Evolutionary conservation across 1,140 invertebrate genomes (phyloP), one percentile per base, ranked within the genome.

Genomic region (Drosophila kepulauana): DNA sequence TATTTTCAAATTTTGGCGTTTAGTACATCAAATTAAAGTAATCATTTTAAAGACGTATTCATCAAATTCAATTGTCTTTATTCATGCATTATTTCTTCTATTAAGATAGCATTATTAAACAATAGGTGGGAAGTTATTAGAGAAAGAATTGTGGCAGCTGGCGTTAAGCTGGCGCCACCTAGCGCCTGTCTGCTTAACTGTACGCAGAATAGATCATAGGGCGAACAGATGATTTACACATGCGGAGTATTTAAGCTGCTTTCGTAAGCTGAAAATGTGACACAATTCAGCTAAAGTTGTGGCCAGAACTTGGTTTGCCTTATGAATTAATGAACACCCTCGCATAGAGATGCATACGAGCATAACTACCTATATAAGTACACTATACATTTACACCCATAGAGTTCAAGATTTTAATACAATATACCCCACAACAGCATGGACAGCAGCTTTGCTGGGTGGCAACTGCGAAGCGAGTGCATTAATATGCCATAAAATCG

Each of bases 401-500:
- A 3, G 20, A 4, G 20, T 25, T 25, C 20, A 25, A 25, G 20
- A 25, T 25, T 25, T 25, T 38, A 33, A 33, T 33, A 33, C 30
- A 33, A 33, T 38, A 38, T 38, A 38, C 35, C 35, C 35, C 7
- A 38, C 35, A 8, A 38, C 35, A 8, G 7, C 35, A 10, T 38
- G 0, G 35, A 38, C 35, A 38, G 3, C 41, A 43, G 11, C 41
- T 43, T 13, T 43, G 41, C n/a, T 5, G 11, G 41, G 41, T 5
- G n/a, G n/a, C 7, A 43, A 13, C 11, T 43, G 41, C 41, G n/a
- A 43, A 13, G 35, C 16, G 35, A 41, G 54, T 52, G 35, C 54
- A 58, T 49, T 54, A 66, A 73, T 61, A 73, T 66, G 62, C 70
- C 63, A 73, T 65, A 66, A 73, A 67, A 73, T 67, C 63, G 54